Conservation (phyloP, 2,113 vertebrate genomes). For the Cyphomyrus discorhynchus region DNA sequence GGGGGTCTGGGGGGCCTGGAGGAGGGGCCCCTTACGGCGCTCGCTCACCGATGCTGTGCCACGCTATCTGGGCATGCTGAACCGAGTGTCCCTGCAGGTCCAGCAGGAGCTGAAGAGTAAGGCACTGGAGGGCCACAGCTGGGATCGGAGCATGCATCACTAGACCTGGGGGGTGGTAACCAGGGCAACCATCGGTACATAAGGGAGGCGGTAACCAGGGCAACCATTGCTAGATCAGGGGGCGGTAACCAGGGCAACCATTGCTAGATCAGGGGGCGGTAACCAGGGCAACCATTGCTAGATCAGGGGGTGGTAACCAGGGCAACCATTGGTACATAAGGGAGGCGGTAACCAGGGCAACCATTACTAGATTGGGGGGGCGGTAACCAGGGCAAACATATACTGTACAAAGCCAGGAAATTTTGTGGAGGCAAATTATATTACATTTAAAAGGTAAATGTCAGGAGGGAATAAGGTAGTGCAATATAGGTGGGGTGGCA, state of each 20-base stretch:
- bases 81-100: conserved; percentile 56
- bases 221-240: background rate
- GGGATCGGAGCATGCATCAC: background rate
- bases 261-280: background rate
- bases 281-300: no score
- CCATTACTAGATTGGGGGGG: background rate
- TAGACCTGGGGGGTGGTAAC: background rate
- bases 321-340: background rate
- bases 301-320: background rate
- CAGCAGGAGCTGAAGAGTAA: conserved; percentile 71
- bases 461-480: background rate
- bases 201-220: background rate
- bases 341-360: background rate
- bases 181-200: background rate
- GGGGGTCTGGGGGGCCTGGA: conserved; percentile 48
- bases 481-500: background rate
- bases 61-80: conserved; percentile 51
- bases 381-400: background rate
- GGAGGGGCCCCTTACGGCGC: conserved; percentile 41
- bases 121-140: conserved; percentile 28
- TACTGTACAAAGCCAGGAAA: background rate
- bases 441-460: background rate
- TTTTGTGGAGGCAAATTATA: background rate
- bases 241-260: background rate
- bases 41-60: conserved; percentile 50